Conservation (phyloP, 92 coral and sea anemone species). For the Ricordea florida region DNA sequence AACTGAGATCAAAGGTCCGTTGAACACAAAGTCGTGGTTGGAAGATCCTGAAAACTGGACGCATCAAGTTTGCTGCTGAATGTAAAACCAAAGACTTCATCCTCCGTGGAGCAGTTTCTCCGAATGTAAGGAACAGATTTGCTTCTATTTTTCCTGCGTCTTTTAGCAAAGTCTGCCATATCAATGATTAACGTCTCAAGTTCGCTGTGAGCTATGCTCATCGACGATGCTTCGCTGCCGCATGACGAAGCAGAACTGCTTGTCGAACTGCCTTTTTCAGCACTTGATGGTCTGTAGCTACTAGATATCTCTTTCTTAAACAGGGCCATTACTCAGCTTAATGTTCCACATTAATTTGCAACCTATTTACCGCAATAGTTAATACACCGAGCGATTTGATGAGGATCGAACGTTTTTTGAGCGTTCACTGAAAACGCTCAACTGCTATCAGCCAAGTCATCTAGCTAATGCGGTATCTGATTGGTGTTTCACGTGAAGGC, state of each 20-base stretch:
- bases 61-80: slow-evolving; percentile 21
- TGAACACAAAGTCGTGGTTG: slow-evolving; percentile 26
- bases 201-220: not conserved
- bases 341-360: too few species aligned
- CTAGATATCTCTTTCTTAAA: not conserved
- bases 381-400: too few species aligned
- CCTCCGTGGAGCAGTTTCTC: not conserved
- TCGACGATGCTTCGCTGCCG: slow-evolving; percentile 1
- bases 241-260: slow-evolving; percentile 7
- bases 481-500: slow-evolving; percentile 7
- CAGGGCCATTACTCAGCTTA: slow-evolving; percentile 23
- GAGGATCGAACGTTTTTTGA: too few species aligned
- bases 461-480: not conserved
- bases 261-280: not conserved
- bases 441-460: not conserved
- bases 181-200: slow-evolving; percentile 8
- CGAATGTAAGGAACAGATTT: slow-evolving; percentile 14
- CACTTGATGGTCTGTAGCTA: not conserved
- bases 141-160: slow-evolving; percentile 20
- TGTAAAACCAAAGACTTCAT: not conserved
- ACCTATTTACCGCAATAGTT: too few species aligned
- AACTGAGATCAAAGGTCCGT: slow-evolving; percentile 33
- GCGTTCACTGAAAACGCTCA: too few species aligned
- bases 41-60: slow-evolving; percentile 27
- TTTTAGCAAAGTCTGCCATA: slow-evolving; percentile 29